These are phyloP conservation scores for Lerema accius DNA, from an alignment of 1,140 invertebrate species.

Conservation along the genomic window DNA sequence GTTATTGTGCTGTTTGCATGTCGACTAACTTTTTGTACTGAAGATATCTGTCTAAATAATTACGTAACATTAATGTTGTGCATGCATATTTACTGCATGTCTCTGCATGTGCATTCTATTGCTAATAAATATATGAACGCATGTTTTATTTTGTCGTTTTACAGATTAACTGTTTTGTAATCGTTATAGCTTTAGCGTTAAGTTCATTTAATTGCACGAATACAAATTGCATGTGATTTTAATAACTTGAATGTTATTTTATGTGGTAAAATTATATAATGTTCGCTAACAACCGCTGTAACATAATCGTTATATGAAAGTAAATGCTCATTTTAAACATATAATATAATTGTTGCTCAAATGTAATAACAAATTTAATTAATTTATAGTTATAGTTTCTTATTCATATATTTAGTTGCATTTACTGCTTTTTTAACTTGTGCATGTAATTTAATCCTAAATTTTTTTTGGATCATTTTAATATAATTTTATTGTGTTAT, in stretches of 20 bases:
- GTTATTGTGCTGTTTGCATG: constrained; percentile 28
- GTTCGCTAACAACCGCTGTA: no score
- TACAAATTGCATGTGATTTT: constrained; percentile 18
- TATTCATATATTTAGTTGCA: constrained; percentile 3
- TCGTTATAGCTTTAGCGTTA: not conserved
- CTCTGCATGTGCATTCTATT: not conserved
- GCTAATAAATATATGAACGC: not conserved
- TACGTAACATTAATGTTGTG: constrained; percentile 10
- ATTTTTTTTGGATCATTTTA: not conserved
- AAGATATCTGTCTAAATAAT: constrained; percentile 5
- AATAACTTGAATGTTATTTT: not conserved
- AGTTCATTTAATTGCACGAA: constrained; percentile 4
- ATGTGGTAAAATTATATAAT: constrained; percentile 1
- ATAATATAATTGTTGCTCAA: constrained; percentile 1
- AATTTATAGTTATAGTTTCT: not conserved
- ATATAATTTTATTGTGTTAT: constrained; percentile 16
- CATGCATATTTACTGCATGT: constrained; percentile 9
- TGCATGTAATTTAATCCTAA: constrained; percentile 5
- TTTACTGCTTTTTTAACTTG: constrained; percentile 4
- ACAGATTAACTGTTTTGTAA: not conserved
- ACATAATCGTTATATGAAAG: not conserved
- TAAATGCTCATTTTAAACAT: not conserved
- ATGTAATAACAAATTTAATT: not conserved
- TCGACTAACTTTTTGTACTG: constrained; percentile 10
- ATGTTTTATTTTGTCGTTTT: not conserved